Evolutionary conservation across 2,797 vertebrate species (phyloP).

Genomic region (Aldrovandia affinis): DNA sequence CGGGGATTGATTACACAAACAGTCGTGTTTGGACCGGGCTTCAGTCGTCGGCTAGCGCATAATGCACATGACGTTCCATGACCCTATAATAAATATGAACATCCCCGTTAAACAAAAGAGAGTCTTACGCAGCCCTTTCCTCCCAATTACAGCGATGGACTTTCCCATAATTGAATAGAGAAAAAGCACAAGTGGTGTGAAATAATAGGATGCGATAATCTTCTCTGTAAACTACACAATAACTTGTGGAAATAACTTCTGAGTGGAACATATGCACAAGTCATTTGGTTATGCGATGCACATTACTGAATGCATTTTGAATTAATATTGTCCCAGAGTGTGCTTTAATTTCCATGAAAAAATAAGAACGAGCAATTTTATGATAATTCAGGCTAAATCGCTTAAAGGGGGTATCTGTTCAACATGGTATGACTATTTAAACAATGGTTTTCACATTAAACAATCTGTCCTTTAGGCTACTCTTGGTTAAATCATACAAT

Average conservation of each 20-base stretch:
- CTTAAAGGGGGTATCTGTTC: slow-evolving; percentile 14
- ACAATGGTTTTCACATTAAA: slow-evolving; percentile 18
- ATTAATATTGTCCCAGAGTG: background rate
- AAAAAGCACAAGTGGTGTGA: background rate
- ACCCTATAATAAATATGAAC: background rate
- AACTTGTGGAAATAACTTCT: slow-evolving; percentile 1
- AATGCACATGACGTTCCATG: background rate
- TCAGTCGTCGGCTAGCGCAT: background rate
- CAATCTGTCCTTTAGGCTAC: slow-evolving; percentile 14
- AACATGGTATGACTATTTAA: slow-evolving; percentile 20
- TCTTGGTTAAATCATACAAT: slow-evolving; percentile 15
- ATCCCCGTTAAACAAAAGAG: background rate
- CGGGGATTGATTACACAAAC: slow-evolving; percentile 2
- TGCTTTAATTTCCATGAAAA: slow-evolving; percentile 11
- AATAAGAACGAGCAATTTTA: background rate
- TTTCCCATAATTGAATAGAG: background rate
- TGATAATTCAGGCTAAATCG: background rate
- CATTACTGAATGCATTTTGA: background rate
- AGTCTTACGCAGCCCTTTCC: background rate
- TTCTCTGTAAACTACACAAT: background rate
- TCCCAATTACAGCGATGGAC: background rate
- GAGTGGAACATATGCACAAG: background rate
- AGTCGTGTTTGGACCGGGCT: background rate
- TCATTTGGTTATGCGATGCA: background rate
- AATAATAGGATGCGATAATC: background rate